phyloP scores from a whole-genome alignment of 2,888 invertebrate genomes.

The Aleiodes testaceus region DNA sequence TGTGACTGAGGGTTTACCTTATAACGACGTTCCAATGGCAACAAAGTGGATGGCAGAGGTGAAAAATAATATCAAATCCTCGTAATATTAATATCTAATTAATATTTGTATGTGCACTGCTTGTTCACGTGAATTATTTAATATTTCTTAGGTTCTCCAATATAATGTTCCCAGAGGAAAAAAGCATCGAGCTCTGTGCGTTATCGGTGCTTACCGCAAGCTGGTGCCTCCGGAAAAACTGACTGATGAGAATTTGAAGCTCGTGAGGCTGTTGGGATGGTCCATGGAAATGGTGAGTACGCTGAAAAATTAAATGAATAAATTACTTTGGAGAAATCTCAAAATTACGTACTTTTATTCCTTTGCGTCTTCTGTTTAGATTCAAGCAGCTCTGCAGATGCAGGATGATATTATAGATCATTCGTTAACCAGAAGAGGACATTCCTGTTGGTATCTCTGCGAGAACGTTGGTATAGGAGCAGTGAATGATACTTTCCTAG shows the following conservation, averaged over 20 bases:
- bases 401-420: slow-evolving; percentile 95
- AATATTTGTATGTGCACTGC: no score
- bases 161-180: slow-evolving; percentile 96
- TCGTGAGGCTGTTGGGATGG: slow-evolving; percentile 93
- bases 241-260: slow-evolving; percentile 84
- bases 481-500: slow-evolving; percentile 88
- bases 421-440: slow-evolving; percentile 87
- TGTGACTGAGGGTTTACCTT: no score
- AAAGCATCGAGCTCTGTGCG: slow-evolving; percentile 84
- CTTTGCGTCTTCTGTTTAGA: slow-evolving; percentile 76
- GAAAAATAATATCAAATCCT: no score
- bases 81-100: no score
- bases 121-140: neutral
- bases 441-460: slow-evolving; percentile 91
- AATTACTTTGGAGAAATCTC: neutral
- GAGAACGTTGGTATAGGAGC: slow-evolving; percentile 84
- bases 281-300: slow-evolving; percentile 92
- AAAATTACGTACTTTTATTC: no score
- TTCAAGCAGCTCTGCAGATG: slow-evolving; percentile 89
- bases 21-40: no score
- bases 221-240: slow-evolving; percentile 79
- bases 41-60: no score
- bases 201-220: slow-evolving; percentile 84
- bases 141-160: slow-evolving; percentile 81
- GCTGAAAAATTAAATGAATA: slow-evolving; percentile 22